Conservation (phyloP, 2,888 invertebrate species). For the Melanostoma mellinum region DNA sequence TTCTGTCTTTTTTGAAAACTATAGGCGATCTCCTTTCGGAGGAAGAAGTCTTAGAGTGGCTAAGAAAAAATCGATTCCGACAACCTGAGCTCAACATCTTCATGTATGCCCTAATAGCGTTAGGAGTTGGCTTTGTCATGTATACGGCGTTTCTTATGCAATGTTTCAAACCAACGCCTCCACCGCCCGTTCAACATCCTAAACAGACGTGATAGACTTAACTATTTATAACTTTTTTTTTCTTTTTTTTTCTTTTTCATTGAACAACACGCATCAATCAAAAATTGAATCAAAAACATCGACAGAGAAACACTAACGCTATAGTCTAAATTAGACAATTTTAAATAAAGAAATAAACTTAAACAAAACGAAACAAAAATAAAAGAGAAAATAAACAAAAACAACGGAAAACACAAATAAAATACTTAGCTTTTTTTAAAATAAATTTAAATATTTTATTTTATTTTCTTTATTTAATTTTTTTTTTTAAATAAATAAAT, state of each 20-base stretch:
- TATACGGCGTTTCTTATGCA: constrained; percentile 95
- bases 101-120: constrained; percentile 95
- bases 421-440: constrained; percentile 2
- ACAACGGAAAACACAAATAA: neutral
- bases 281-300: constrained; percentile 44
- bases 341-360: constrained; percentile 15
- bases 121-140: constrained; percentile 92
- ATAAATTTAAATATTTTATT: constrained; percentile 25
- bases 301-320: constrained; percentile 45
- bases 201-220: constrained; percentile 81
- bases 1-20: constrained; percentile 38
- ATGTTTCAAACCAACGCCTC: constrained; percentile 90
- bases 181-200: constrained; percentile 83
- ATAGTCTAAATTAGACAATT: constrained; percentile 70
- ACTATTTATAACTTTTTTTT: constrained; percentile 31
- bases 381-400: constrained; percentile 29
- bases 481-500: constrained; percentile 5
- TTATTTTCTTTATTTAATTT: neutral
- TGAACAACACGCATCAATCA: constrained; percentile 25
- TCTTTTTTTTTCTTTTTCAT: constrained; percentile 21
- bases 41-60: constrained; percentile 94
- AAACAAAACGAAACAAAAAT: constrained; percentile 23
- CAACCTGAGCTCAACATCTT: constrained; percentile 96
- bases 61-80: constrained; percentile 95
- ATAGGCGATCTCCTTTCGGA: constrained; percentile 92